phyloP scores from a whole-genome alignment of 2,113 vertebrate species.

The Neodon shergylaensis region DNA sequence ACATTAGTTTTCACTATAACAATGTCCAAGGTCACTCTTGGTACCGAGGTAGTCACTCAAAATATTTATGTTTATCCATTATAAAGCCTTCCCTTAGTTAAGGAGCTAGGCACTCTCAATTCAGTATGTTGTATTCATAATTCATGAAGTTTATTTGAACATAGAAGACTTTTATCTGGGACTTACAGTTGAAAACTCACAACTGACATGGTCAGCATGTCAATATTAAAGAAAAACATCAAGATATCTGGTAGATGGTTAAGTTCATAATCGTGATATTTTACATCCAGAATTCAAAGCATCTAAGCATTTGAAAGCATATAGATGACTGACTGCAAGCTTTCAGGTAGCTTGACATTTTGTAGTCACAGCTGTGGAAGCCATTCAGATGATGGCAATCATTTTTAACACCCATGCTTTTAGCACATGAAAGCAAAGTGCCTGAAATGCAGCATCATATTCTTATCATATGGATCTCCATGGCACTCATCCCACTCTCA shows the following conservation, averaged over 20 bases:
- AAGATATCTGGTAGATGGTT: neutral
- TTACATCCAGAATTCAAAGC: neutral
- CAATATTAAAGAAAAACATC: neutral
- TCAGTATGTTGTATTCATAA: neutral
- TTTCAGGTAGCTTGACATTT: slow-evolving; percentile 28
- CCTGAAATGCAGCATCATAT: neutral
- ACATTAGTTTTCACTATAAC: neutral
- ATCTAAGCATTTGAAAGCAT: neutral
- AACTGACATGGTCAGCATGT: neutral
- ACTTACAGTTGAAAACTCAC: neutral
- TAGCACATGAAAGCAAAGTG: neutral
- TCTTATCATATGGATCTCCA: neutral
- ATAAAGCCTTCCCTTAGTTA: neutral
- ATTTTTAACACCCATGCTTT: neutral
- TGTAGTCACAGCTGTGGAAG: neutral
- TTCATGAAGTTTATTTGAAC: neutral
- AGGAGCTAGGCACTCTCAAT: neutral
- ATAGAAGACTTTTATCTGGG: neutral
- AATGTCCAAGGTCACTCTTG: neutral
- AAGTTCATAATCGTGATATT: neutral
- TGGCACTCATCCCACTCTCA: neutral
- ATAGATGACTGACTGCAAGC: neutral
- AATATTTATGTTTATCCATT: neutral
- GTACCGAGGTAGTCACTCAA: neutral
- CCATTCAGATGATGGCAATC: neutral